Evolutionary conservation across 1,140 invertebrate species (phyloP).

Genomic region (Bombus difficillimus): DNA sequence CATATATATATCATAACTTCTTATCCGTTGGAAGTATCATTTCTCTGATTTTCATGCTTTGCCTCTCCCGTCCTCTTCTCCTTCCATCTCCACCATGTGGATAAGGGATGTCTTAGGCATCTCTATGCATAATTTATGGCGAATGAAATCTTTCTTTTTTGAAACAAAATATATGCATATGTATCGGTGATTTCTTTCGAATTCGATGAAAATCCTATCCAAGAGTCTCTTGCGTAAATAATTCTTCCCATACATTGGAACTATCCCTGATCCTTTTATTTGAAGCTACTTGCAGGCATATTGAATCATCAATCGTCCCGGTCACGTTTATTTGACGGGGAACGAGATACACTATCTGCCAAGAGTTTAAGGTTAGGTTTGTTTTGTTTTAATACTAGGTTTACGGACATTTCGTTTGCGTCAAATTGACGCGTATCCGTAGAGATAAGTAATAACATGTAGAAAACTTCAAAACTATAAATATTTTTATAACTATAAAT

Average conservation of each 20-base stretch:
- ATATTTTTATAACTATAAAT: too few relatives aligned
- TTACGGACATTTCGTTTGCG: too few relatives aligned
- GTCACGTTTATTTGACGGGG: neutral
- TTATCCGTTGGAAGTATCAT: conserved; percentile 26
- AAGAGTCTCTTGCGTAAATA: neutral
- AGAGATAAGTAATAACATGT: too few relatives aligned
- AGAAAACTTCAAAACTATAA: too few relatives aligned
- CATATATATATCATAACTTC: conserved; percentile 2
- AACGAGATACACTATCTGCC: neutral
- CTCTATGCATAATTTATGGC: conserved; percentile 20
- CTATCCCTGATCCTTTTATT: neutral
- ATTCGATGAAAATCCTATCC: neutral
- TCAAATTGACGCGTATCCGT: too few relatives aligned
- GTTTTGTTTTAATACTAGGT: neutral
- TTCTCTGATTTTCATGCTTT: conserved; percentile 10
- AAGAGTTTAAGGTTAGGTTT: neutral
- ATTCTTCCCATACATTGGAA: neutral
- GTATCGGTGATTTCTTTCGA: neutral
- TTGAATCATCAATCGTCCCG: conserved; percentile 8
- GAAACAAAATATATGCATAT: neutral
- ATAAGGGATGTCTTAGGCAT: neutral
- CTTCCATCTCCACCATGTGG: neutral
- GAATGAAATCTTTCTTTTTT: neutral
- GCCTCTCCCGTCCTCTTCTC: neutral
- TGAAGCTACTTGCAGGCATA: neutral